Conservation (phyloP, 2,888 invertebrate genomes). For the Zygaena filipendulae region DNA sequence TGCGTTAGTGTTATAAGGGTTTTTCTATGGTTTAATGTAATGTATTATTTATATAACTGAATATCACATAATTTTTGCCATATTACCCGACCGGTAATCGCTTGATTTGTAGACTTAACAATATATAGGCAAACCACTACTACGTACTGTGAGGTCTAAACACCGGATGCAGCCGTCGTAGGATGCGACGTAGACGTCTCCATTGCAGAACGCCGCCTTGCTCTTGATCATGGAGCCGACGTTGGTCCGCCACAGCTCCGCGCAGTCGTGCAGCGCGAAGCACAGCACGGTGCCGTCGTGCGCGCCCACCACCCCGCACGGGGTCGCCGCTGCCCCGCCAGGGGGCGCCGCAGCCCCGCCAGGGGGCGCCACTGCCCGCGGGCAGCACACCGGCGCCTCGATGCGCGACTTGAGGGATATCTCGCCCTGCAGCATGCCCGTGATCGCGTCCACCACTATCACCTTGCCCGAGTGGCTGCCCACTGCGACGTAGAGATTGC, state of each 20-base stretch:
- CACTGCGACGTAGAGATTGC: constrained; percentile 43
- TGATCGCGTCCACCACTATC: constrained; percentile 64
- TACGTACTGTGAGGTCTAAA: too few species aligned
- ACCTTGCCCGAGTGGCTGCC: constrained; percentile 78
- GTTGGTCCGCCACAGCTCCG: constrained; percentile 70
- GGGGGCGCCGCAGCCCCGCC: constrained; percentile 40
- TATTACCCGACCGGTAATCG: too few species aligned
- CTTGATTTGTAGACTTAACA: too few species aligned
- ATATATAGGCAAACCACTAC: too few species aligned
- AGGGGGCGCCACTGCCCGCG: constrained; percentile 26
- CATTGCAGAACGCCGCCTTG: constrained; percentile 38
- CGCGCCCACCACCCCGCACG: constrained; percentile 76
- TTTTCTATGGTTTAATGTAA: too few species aligned
- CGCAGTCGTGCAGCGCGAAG: constrained; percentile 62
- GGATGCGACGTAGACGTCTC: constrained; percentile 72
- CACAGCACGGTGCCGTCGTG: constrained; percentile 81
- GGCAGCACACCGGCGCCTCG: constrained; percentile 72
- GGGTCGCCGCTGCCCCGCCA: constrained; percentile 26
- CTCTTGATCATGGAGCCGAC: constrained; percentile 75
- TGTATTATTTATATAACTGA: too few species aligned
- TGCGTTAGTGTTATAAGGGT: too few species aligned
- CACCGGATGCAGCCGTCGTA: constrained; percentile 77
- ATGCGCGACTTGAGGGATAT: constrained; percentile 74
- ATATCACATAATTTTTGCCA: too few species aligned
- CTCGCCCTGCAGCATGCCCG: constrained; percentile 58